Percentiles rank a stretch among this genome's conserved stretches.
Conservation (phyloP, 2,113 vertebrate genomes). For the Turnix velox region DNA sequence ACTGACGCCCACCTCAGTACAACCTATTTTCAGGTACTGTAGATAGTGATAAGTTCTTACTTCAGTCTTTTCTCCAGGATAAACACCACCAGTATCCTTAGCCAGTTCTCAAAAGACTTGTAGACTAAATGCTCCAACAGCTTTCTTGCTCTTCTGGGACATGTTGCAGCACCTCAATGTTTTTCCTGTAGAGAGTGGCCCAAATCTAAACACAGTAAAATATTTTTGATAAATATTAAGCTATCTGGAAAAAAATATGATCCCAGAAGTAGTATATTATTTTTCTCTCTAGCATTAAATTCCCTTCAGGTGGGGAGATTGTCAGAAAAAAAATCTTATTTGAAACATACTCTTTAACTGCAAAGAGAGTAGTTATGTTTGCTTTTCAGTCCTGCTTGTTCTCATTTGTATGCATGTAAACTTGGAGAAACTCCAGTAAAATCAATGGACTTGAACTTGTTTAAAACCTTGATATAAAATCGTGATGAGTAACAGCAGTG, state of each 20-base stretch:
- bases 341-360: neutral
- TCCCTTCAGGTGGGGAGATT: neutral
- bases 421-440: neutral
- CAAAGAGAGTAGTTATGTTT: neutral
- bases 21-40: neutral
- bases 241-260: neutral
- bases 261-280: rapidly evolving
- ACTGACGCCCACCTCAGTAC: rapidly evolving
- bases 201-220: neutral
- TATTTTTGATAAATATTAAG: neutral
- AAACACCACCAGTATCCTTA: neutral
- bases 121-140: neutral
- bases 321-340: neutral
- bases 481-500: neutral
- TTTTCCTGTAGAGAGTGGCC: neutral
- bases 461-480: slow-evolving; percentile 1
- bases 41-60: neutral
- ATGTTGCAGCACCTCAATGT: neutral
- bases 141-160: neutral
- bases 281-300: neutral
- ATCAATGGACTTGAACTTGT: neutral
- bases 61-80: neutral
- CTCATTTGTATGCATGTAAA: neutral
- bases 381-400: neutral
- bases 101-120: neutral